phyloP scores from a whole-genome alignment of 1,140 invertebrate species.

The Paralvinella palmiformis region DNA sequence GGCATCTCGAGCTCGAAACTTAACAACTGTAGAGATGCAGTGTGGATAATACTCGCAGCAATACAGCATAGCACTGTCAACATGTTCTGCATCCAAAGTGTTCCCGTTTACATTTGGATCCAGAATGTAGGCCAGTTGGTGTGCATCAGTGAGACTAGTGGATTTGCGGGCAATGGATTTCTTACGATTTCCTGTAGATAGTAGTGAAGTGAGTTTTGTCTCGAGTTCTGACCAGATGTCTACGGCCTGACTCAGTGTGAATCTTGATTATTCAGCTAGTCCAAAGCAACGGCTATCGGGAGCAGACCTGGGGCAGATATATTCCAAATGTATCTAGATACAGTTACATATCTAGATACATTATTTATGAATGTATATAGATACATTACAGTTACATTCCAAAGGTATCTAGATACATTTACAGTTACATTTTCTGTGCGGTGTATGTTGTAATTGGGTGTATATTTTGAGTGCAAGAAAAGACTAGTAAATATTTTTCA shows the following conservation, averaged over 20 bases:
- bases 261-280: conserved; percentile 6
- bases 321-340: no score
- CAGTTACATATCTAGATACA: no score
- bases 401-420: no score
- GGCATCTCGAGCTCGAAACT: conserved; percentile 7
- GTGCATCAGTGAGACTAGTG: conserved; percentile 9
- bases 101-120: conserved; percentile 3
- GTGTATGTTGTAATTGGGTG: no score
- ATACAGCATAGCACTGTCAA: conserved; percentile 9
- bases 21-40: conserved; percentile 8
- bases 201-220: conserved; percentile 6
- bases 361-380: no score
- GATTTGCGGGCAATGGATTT: conserved; percentile 7
- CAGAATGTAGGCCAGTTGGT: conserved; percentile 8
- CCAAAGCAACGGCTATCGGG: conserved; percentile 9
- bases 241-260: conserved; percentile 5
- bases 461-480: no score
- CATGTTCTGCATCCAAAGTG: conserved; percentile 7
- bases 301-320: no score
- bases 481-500: no score
- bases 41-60: conserved; percentile 7
- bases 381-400: no score
- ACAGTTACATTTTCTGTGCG: no score
- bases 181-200: conserved; percentile 7
- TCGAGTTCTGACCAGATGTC: conserved; percentile 9